A percentile compares a stretch with the other conserved stretches of the same genome.
phyloP scores from a whole-genome alignment of 2,888 invertebrate genomes.

The Aethes cnicana region DNA sequence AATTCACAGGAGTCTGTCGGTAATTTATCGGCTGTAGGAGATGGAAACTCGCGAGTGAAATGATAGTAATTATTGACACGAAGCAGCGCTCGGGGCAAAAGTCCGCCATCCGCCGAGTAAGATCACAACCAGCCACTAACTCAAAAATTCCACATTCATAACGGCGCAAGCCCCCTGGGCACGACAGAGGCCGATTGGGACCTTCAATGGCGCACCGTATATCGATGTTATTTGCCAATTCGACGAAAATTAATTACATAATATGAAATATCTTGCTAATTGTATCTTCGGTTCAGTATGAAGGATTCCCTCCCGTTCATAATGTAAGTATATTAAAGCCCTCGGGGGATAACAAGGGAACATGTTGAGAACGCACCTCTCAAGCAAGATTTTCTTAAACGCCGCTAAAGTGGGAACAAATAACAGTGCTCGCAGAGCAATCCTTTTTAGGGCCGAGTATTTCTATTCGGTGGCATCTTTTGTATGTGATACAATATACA shows the following conservation, averaged over 20 bases:
- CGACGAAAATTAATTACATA: slow-evolving; percentile 43
- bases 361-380: slow-evolving; percentile 2
- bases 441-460: slow-evolving; percentile 67
- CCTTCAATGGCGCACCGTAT: slow-evolving; percentile 54
- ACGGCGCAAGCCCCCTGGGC: slow-evolving; percentile 67
- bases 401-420: slow-evolving; percentile 62
- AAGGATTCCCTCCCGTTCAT: slow-evolving; percentile 19
- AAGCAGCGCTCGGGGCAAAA: slow-evolving; percentile 57
- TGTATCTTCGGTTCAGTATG: slow-evolving; percentile 14
- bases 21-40: slow-evolving; percentile 67
- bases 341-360: slow-evolving; percentile 7
- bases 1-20: slow-evolving; percentile 71
- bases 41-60: slow-evolving; percentile 66
- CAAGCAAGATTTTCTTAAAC: slow-evolving; percentile 27
- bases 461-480: slow-evolving; percentile 71
- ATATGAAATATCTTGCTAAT: slow-evolving; percentile 32
- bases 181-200: slow-evolving; percentile 49
- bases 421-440: slow-evolving; percentile 55
- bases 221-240: slow-evolving; percentile 54
- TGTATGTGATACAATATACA: slow-evolving; percentile 74
- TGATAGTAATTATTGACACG: slow-evolving; percentile 81
- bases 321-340: slow-evolving; percentile 18
- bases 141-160: slow-evolving; percentile 76
- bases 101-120: slow-evolving; percentile 58
- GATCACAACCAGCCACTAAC: slow-evolving; percentile 72